Base-by-base conservation (phyloP, 2,113 vertebrate genomes). In the Malurus alboscapulatus region DNA sequence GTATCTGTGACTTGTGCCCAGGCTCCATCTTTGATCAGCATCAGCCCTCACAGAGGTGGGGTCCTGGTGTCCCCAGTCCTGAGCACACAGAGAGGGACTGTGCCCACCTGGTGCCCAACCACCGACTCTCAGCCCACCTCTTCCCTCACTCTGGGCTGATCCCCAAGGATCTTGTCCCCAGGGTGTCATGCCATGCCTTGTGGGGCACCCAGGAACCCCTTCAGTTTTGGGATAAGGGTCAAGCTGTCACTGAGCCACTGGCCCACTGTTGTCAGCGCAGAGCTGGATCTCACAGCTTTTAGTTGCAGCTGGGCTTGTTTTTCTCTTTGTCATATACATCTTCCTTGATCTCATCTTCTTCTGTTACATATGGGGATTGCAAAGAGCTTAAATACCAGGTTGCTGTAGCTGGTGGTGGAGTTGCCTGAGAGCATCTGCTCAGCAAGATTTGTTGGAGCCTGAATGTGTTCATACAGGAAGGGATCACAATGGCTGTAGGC, bases 271-370 rank as follows among this genome's bases (percentile, higher is more conserved):
- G 62, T 84, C 59, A 91, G 55, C 38, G 40, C 68, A 54, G 87
- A 92, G 68, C 38, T 91, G 84, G 20, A 73, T 94, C 87, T 94
- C 9, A 4, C 86, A 87, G 68, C 90, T 94, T 95, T 93, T 73
- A 61, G 29, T 84, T 83, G 63, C 87, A 95, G 90, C 90, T 95
- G 89, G 75, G 78, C 90, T 96, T 96, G 96, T 95, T 96, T 94
- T 96, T 95, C 87, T 94, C 91, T 80, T 92, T 93, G 87, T 94
- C 76, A 48, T 57, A 90, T 87, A 91, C 74, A 87, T 96, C 88
- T 95, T 94, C 86, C 85, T 94, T 96, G 75, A 93, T 91, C 68
- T 96, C 77, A 94, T 95, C 84, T 95, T 96, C 93, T 87, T 91
- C 92, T 94, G 89, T 91, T 93, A 66, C 92, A 88, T 93, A 87